phyloP scores from a whole-genome alignment of 2,888 invertebrate species.

The Drosophila putrida region DNA sequence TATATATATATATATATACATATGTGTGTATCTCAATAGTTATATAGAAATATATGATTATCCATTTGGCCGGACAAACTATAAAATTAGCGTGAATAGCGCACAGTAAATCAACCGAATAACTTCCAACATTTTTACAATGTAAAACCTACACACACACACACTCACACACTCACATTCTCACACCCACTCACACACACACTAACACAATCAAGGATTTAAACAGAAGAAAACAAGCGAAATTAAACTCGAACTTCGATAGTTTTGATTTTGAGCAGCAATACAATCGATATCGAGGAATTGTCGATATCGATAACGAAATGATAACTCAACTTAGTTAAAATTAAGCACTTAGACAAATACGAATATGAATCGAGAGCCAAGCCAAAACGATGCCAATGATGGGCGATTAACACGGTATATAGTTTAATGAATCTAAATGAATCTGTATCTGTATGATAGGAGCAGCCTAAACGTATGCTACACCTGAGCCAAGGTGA shows the following conservation, averaged over 20 bases:
- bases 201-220: neutral
- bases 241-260: neutral
- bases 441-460: slow-evolving; percentile 3
- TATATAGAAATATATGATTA: slow-evolving; percentile 37
- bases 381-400: slow-evolving; percentile 46
- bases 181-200: neutral
- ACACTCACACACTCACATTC: neutral
- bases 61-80: slow-evolving; percentile 23
- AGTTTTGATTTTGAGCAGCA: slow-evolving; percentile 9
- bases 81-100: slow-evolving; percentile 10
- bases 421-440: neutral
- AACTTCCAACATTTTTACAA: slow-evolving; percentile 63
- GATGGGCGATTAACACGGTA: slow-evolving; percentile 49
- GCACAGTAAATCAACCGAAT: neutral
- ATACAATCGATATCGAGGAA: slow-evolving; percentile 1
- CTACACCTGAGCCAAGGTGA: slow-evolving; percentile 1
- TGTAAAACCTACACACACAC: slow-evolving; percentile 10
- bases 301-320: slow-evolving; percentile 25
- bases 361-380: slow-evolving; percentile 39
- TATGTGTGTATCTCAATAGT: slow-evolving; percentile 44
- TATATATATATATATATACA: slow-evolving; percentile 37
- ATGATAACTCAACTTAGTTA: slow-evolving; percentile 57
- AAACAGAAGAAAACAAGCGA: neutral
- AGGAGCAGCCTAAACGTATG: slow-evolving; percentile 9
- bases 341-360: slow-evolving; percentile 54